A percentile compares a stretch with the other conserved stretches of the same genome.
Evolutionary conservation across 2,888 invertebrate genomes (phyloP).

Genomic region (Adelphocoris suturalis): DNA sequence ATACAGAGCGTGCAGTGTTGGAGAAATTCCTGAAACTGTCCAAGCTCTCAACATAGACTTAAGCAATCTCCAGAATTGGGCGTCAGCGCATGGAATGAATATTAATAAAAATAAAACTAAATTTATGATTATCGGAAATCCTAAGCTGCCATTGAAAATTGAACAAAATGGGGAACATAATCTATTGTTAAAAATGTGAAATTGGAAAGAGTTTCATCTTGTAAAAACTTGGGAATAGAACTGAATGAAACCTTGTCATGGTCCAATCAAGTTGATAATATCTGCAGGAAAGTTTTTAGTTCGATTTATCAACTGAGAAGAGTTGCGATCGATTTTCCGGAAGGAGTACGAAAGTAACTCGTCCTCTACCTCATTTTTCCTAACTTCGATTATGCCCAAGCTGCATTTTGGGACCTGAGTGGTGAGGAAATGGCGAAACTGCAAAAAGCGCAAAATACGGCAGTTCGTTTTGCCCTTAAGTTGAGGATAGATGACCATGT

Average conservation of each 20-base stretch:
- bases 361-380: slow-evolving; percentile 35
- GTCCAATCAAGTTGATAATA: neutral
- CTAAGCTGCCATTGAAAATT: neutral
- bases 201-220: neutral
- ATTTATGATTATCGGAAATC: neutral
- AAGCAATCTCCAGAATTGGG: neutral
- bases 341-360: neutral
- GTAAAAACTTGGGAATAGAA: neutral
- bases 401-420: slow-evolving; percentile 33
- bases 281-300: slow-evolving; percentile 27
- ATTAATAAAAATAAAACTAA: neutral
- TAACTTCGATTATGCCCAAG: slow-evolving; percentile 16
- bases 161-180: neutral
- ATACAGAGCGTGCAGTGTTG: neutral
- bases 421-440: neutral
- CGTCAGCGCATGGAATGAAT: neutral
- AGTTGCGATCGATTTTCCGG: slow-evolving; percentile 17
- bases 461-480: slow-evolving; percentile 1
- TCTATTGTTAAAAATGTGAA: neutral
- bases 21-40: neutral
- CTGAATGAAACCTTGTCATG: neutral
- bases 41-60: neutral
- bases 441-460: slow-evolving; percentile 49
- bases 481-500: neutral
- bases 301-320: slow-evolving; percentile 23